Percentiles rank a stretch among this genome's conserved stretches.
Conservation (phyloP, 2,888 invertebrate genomes). For the Linyphia triangularis region DNA sequence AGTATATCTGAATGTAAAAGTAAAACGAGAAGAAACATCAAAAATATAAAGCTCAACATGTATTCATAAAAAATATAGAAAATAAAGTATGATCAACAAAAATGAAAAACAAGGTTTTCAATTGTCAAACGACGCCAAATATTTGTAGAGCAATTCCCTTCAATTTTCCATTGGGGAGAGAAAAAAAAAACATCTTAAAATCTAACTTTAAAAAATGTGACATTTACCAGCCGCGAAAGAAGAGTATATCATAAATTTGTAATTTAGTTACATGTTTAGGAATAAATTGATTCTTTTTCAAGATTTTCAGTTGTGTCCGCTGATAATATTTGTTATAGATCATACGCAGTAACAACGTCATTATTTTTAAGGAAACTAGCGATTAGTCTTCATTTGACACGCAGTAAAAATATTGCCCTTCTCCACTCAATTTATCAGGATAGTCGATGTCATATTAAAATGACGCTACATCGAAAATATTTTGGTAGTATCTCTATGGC, state of each 20-base stretch:
- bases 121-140: conserved; percentile 3
- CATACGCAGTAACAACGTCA: background rate
- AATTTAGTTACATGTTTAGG: conserved; percentile 27
- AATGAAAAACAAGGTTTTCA: background rate
- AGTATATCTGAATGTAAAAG: background rate
- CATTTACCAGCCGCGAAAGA: background rate
- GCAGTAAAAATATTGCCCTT: conserved; percentile 13
- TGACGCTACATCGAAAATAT: conserved; percentile 49
- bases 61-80: background rate
- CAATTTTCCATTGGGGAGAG: background rate
- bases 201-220: conserved; percentile 3
- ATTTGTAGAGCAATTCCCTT: conserved; percentile 1
- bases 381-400: conserved; percentile 56
- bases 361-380: conserved; percentile 30
- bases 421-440: conserved; percentile 22
- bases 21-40: background rate
- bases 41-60: background rate
- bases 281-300: conserved; percentile 53
- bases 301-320: background rate
- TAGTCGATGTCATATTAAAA: conserved; percentile 53
- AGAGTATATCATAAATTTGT: conserved; percentile 37
- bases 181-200: background rate
- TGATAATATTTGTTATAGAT: conserved; percentile 21
- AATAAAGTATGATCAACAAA: background rate
- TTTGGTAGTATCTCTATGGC: conserved; percentile 4